Evolutionary conservation across 1,140 invertebrate genomes (phyloP), one percentile per base, ranked within the genome.

Genomic region (Drosophila nasuta): DNA sequence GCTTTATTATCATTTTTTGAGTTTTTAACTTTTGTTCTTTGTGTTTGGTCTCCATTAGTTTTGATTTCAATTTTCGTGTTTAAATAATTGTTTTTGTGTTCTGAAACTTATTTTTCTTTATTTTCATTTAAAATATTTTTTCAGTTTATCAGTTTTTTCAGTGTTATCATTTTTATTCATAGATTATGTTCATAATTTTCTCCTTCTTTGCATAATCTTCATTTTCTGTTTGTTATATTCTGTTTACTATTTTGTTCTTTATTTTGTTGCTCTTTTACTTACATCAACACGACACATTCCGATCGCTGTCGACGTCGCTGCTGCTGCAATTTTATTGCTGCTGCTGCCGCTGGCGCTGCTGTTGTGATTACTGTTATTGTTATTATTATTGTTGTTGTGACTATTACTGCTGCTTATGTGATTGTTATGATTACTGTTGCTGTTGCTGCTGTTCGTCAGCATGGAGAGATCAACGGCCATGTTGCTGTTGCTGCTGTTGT

Each of bases 271-370:
- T 43, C 46, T 8, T 48, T 81, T 91, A 92, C 91, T 92, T 92
- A 92, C 91, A 86, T 91, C 90, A 56, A 91, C 72, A 67, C 90
- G 91, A 86, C 77, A 92, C 46, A 91, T 78, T 65, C 91, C 87
- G 48, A 92, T 74, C 48, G 91, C 81, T 73, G 87, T 51, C 3
- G 65, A 49, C 35, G 62, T 52, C 56, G 82, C 67, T 38, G 63
- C 20, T 45, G 69, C 63, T 74, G 63, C 74, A 74, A 75, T 82
- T 75, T 81, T 86, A 52, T 70, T 77, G 62, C n/a, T 71, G 51
- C 25, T 64, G 25, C 43, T 46, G 73, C 38, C 28, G 54, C 38
- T 81, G 33, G 20, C 57, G 46, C n/a, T 56, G 30, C 35, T 65
- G 28, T 10, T 91, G 73, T 78, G 83, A 75, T 74, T 78, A 45